Evolutionary conservation across 1,140 invertebrate species (phyloP).

Genomic region (Geopemphigus sp.): DNA sequence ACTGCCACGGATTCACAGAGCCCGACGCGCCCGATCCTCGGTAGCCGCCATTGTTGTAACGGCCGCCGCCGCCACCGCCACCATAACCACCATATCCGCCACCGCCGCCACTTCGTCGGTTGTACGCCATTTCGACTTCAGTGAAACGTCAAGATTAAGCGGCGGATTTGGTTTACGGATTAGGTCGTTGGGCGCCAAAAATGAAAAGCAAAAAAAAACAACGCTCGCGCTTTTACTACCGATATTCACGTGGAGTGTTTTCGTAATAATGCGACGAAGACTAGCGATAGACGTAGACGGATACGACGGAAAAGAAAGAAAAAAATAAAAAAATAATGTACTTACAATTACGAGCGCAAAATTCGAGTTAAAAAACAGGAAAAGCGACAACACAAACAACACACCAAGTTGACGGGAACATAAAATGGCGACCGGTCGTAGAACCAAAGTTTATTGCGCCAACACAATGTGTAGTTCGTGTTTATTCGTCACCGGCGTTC

Average conservation of each 20-base stretch:
- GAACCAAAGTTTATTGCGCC: too few species aligned
- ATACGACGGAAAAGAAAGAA: too few species aligned
- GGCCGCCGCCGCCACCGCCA: neutral
- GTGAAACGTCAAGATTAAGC: neutral
- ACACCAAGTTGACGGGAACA: neutral
- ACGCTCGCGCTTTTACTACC: neutral
- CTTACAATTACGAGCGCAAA: too few species aligned
- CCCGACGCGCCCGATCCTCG: neutral
- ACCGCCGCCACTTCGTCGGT: constrained; percentile 31
- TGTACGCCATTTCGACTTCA: constrained; percentile 2
- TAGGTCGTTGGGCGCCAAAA: neutral
- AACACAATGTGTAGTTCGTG: neutral
- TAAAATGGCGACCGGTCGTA: constrained; percentile 22
- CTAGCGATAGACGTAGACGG: too few species aligned
- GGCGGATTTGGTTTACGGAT: too few species aligned
- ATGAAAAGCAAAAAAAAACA: neutral
- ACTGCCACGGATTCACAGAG: constrained; percentile 47
- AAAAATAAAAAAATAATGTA: too few species aligned
- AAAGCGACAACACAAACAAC: neutral
- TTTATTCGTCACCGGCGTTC: neutral
- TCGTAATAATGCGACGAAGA: too few species aligned
- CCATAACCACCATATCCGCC: constrained; percentile 21
- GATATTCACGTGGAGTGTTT: neutral
- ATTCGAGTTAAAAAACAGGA: neutral
- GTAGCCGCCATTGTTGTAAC: neutral